Base-by-base conservation (phyloP, 2,888 invertebrate species). In the Cantharis flavilabris region DNA sequence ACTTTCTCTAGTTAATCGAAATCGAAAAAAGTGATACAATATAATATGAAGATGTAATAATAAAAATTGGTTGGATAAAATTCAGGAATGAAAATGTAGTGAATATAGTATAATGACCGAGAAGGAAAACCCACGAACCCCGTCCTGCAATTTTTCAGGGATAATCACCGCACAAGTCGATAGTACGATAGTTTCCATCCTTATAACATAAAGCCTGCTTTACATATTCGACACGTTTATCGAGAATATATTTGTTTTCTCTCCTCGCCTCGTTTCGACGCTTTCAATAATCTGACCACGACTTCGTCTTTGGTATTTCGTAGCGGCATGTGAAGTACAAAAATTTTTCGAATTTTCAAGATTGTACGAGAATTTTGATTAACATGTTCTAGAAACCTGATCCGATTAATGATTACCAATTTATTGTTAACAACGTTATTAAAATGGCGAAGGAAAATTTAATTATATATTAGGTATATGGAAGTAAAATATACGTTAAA, bases 231-330 rank as follows among this genome's bases (percentile, higher is more conserved):
- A 69, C 69, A 63, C 69, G 62, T 69, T 72, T 73, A 69, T 73
- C 73, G 73, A n/a, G 49, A 62, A 73, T 70, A 70, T 69, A 69
- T 69, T 70, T 73, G 73, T 63, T 70, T 73, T 73, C 73, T 73
- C 69, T 73, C 63, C 72, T 73, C 67, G 72, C 63, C 72, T 73
- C 67, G 72, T 69, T 69, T 69, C 49, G 11, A 49, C 20, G 23
- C 62, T 73, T 62, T 67, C 67, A 73, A 69, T 69, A 73, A 67
- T 65, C 49, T 23, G 49, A 67, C 28, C 72, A 73, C 72, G 72
- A 73, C 69, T 73, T 49, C 72, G 67, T 67, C 69, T 73, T 18
- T 62, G 72, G 72, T 62, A 69, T 73, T 73, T 72, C 65, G 64
- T 33, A 65, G 20, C 33, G 72, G 72, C 65, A 72, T 72, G 65